Base-by-base conservation (phyloP, 2,113 vertebrate species). In the Macquaria ambigua region DNA sequence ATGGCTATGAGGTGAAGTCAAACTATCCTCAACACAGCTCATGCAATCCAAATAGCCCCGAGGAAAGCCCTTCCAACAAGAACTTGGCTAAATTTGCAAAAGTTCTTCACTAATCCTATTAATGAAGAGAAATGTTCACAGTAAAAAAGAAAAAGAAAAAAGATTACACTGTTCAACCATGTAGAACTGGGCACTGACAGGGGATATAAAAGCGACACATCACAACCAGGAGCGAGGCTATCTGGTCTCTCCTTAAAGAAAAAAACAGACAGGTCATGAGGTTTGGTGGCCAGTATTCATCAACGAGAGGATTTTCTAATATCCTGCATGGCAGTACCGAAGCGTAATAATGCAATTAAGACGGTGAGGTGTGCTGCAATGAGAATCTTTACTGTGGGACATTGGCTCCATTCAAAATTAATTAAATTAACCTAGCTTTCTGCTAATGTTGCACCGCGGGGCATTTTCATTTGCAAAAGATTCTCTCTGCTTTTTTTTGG, bases 381-480 rank as follows among this genome's bases (percentile, higher is more conserved):
- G 87, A 93, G 83, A 84, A 89, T 91, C 88, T 90, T 93, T 89
- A 94, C 90, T 89, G 87, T 89, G 85, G 92, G 91, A 93, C 93
- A 91, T 89, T 91, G 82, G 87, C 90, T 92, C 91, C 86, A 93
- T 93, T 92, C 86, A 92, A 89, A 94, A 94, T 94, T 91, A 94
- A 95, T 94, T 95, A 92, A 94, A 94, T 92, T 89, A 94, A 94
- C 87, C 91, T 70, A 90, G 86, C 91, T 90, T 84, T 92, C 87
- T 85, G 74, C 84, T 93, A 93, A 93, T 92, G 92, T 88, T 69
- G 62, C 82, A 87, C 92, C 76, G 70, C 64, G 6, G 82, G 87
- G 89, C 90, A 93, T 92, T 93, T 93, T 91, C 85, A 90, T 92
- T 92, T 90, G 85, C 71, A 82, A 83, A 93, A 90, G 78, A 90